These are phyloP conservation scores for Adrianichthys oophorus DNA, from an alignment of 2,797 vertebrate species.

Conservation along the genomic window DNA sequence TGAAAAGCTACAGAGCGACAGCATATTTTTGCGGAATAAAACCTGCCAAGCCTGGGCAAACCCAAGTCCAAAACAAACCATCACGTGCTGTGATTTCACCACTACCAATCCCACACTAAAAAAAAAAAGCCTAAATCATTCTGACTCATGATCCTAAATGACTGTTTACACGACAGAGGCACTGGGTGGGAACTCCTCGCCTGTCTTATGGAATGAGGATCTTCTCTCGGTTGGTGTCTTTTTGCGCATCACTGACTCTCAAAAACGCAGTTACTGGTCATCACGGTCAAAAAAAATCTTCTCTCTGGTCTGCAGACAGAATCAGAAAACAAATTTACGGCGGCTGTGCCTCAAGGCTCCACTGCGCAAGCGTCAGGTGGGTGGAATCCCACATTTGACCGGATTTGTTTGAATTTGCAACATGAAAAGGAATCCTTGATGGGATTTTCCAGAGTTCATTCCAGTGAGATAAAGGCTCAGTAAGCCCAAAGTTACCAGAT, in stretches of 20 bases:
- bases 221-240: conserved; percentile 16
- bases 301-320: conserved; percentile 52
- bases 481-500: conserved; percentile 25
- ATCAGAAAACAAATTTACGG: conserved; percentile 55
- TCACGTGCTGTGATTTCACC: conserved; percentile 50
- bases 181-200: conserved; percentile 25
- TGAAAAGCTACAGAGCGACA: conserved; percentile 18
- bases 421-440: conserved; percentile 41
- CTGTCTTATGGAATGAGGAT: conserved; percentile 17
- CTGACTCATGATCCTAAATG: conserved; percentile 75
- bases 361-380: conserved; percentile 33
- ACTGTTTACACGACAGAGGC: conserved; percentile 63
- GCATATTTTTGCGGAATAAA: conserved; percentile 25
- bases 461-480: conserved; percentile 34
- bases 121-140: conserved; percentile 57
- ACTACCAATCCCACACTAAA: conserved; percentile 41
- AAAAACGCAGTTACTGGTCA: conserved; percentile 21
- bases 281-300: conserved; percentile 39
- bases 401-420: conserved; percentile 46
- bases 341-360: conserved; percentile 9
- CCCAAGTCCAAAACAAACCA: conserved; percentile 48
- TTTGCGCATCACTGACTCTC: conserved; percentile 21
- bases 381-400: conserved; percentile 44
- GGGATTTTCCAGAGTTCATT: conserved; percentile 52
- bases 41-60: conserved; percentile 32